Base-by-base conservation (phyloP, 2,888 invertebrate genomes). In the Cheiracanthium punctorium region DNA sequence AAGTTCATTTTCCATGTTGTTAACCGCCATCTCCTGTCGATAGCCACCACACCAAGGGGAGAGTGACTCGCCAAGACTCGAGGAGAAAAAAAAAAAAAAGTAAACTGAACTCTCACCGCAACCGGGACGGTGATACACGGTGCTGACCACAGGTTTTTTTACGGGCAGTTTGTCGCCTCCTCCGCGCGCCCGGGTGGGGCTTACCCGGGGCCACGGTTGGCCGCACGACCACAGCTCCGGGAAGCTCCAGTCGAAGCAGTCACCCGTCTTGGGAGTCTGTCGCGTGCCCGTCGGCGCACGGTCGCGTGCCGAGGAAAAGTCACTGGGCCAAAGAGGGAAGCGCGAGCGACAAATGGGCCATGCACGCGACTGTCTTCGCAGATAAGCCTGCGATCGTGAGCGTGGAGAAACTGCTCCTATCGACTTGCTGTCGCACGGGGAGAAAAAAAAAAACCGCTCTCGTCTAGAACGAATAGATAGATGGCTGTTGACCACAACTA, bases 171-270 rank as follows among this genome's bases (percentile, higher is more conserved):
- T 37, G 10, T 29, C 48, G 12, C 14, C 32, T 20, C 82, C 77
- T 84, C 82, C 77, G 77, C 67, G 37, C 52, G 72, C 2, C 33
- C 43, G 43, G 72, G 69, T n/a, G 72, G 30, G 75, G 24, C 43
- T 20, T 20, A 12, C 43, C 20, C 48, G 32, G 73, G 65, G 24
- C 41, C 48, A 84, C 67, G 82, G 77, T 84, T 84, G 82, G 77
- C 33, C 77, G 72, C 82, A 64, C 72, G 58, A 84, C 48, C 82
- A 84, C 17, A 84, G 73, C 82, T 84, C 82, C 82, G 77, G 82
- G 82, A 82, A 70, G 30, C 74, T 43, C 14, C n/a, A 37, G 33
- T 33, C 74, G 41, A 43, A 17, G 29, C 82, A 64, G 28, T 75
- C 64, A 24, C 33, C 33, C 29, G 24, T 29, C 64, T 41, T 28